These are phyloP conservation scores for Lasius platythorax DNA, from an alignment of 2,888 invertebrate species.

Conservation along the genomic window DNA sequence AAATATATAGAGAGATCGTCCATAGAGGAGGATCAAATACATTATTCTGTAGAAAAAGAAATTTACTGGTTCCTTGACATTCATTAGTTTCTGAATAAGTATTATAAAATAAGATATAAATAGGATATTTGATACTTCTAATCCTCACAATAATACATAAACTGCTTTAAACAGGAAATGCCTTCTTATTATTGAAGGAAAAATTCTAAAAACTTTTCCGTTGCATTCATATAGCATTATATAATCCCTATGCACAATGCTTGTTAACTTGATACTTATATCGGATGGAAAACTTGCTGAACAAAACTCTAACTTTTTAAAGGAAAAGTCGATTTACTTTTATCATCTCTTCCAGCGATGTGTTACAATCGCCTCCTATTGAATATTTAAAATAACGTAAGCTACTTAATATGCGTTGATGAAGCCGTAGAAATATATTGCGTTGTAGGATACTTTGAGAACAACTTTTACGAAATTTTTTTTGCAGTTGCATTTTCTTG, in stretches of 20 bases:
- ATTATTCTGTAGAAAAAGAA: not conserved
- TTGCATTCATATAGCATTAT: slow-evolving; percentile 22
- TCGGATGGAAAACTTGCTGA: slow-evolving; percentile 38
- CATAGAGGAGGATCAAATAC: not conserved
- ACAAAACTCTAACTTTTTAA: slow-evolving; percentile 34
- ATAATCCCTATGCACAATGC: slow-evolving; percentile 36
- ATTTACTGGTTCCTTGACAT: not conserved
- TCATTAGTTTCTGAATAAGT: slow-evolving; percentile 11
- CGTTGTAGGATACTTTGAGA: not conserved
- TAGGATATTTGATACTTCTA: slow-evolving; percentile 9
- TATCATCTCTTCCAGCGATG: slow-evolving; percentile 28
- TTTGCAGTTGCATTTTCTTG: not conserved
- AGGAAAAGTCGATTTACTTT: slow-evolving; percentile 52
- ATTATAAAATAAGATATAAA: not conserved
- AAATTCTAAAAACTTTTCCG: slow-evolving; percentile 32
- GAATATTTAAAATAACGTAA: slow-evolving; percentile 39
- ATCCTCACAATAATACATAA: slow-evolving; percentile 8
- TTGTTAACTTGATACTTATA: slow-evolving; percentile 41
- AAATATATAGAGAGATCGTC: not conserved
- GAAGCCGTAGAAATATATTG: not conserved
- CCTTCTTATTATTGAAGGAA: slow-evolving; percentile 42
- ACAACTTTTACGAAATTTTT: slow-evolving; percentile 9
- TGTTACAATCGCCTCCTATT: slow-evolving; percentile 42
- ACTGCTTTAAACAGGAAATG: slow-evolving; percentile 41
- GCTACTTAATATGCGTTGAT: slow-evolving; percentile 19